Evolutionary conservation across 2,797 vertebrate genomes (phyloP), one percentile per base, ranked within the genome.

Genomic region (Propithecus deckenii): DNA sequence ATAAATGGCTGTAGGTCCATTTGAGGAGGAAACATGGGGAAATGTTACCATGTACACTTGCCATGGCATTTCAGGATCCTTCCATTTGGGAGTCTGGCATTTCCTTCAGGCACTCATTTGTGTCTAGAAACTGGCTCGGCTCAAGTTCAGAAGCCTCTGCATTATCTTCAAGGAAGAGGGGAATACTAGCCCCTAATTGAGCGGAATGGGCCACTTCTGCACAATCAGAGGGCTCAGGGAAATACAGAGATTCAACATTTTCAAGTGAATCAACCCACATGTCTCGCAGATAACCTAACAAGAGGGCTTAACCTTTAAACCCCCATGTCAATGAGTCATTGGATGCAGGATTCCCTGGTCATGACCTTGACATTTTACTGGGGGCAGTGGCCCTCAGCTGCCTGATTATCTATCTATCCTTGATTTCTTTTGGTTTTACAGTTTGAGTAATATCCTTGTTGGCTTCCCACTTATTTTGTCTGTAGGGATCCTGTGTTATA

Each of bases 341-440:
- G 74, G 74, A 50, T 50, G 32, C 48, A 50, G 74, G 30, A 30
- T 50, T 30, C 18, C 18, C 46, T 2, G 43, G n/a, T 13, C 25
- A 9, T 90, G 72, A 85, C 10, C 2, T 59, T 74, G 46, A 87
- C 4, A 1, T 52, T 74, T 95, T 83, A 59, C 9, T 32, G 15
- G 43, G 25, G 17, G 18, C 41, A 74, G 48, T 86, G 75, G 28
- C 20, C 41, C 12, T 61, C 30, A 63, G 30, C 11, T 4, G 91
- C 35, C 59, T 86, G 41, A 89, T 78, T 48, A 86, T 65, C 30
- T 48, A 86, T 65, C 30, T 17, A 61, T 35, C 23, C 38, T 59
- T 92, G 63, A 87, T 96, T 87, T 96, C 38, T 79, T 94, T 83
- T 72, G 41, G 23, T 79, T 94, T 96, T 87, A 74, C 32, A 50